These are phyloP conservation scores for Heteropelma amictum DNA, from an alignment of 2,888 invertebrate species.

Conservation along the genomic window DNA sequence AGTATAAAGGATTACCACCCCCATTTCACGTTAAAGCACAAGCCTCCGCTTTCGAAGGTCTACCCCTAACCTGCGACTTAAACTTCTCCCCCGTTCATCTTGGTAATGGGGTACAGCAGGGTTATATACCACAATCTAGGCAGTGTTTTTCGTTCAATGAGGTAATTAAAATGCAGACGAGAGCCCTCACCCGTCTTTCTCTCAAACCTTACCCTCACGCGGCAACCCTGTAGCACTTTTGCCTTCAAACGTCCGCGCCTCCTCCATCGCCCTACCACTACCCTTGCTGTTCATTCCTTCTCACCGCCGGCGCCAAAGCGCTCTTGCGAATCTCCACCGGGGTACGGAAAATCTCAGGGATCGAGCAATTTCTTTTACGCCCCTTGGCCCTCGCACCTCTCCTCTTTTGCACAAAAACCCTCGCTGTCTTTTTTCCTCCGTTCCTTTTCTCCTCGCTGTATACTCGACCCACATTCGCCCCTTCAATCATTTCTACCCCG, in stretches of 20 bases:
- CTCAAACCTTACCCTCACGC: not conserved
- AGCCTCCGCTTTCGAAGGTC: constrained; percentile 17
- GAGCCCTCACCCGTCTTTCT: constrained; percentile 48
- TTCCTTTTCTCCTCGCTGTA: constrained; percentile 7
- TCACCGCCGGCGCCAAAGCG: not conserved
- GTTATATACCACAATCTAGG: constrained; percentile 69
- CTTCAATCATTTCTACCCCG: too few species aligned
- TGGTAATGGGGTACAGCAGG: constrained; percentile 30
- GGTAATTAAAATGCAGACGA: constrained; percentile 77
- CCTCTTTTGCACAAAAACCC: not conserved
- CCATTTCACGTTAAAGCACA: constrained; percentile 17
- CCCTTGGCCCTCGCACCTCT: not conserved
- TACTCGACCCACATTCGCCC: too few species aligned
- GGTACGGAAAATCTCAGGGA: constrained; percentile 17
- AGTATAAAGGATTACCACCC: constrained; percentile 26
- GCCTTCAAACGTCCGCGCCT: constrained; percentile 42
- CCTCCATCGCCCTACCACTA: constrained; percentile 25
- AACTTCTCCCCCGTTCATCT: constrained; percentile 25
- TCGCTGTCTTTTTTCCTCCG: constrained; percentile 3
- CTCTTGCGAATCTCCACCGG: constrained; percentile 7
- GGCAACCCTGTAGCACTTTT: constrained; percentile 21
- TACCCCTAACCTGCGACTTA: constrained; percentile 16
- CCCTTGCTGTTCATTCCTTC: constrained; percentile 5
- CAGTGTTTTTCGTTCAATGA: constrained; percentile 72
- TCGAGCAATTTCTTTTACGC: constrained; percentile 28